Percentiles rank a stretch among this genome's conserved stretches.
These are phyloP conservation scores for Elmis aenea DNA, from an alignment of 2,888 invertebrate species.

Conservation along the genomic window DNA sequence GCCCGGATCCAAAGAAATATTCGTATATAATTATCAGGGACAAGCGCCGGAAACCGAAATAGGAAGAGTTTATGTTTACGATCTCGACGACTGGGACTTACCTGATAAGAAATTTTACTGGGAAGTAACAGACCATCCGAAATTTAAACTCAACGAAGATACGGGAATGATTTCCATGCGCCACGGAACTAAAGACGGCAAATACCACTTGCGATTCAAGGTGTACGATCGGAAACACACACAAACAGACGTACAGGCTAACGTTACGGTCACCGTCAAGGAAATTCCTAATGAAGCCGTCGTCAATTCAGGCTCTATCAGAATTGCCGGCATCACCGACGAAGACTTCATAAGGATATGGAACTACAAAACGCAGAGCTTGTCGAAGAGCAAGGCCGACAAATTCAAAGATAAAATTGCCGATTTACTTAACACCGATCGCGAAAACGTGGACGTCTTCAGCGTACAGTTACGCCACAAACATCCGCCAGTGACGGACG, in stretches of 20 bases:
- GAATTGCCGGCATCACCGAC: constrained; percentile 89
- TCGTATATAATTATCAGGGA: constrained; percentile 94
- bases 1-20: constrained; percentile 93
- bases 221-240: constrained; percentile 94
- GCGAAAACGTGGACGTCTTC: constrained; percentile 92
- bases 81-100: constrained; percentile 97
- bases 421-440: constrained; percentile 76
- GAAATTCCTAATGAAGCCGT: constrained; percentile 95
- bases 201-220: constrained; percentile 73
- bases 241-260: constrained; percentile 92
- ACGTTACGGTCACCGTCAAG: constrained; percentile 90
- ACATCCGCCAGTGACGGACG: constrained; percentile 84
- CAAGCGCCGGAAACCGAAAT: constrained; percentile 84
- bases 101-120: constrained; percentile 97
- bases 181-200: constrained; percentile 85
- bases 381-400: constrained; percentile 83
- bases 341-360: constrained; percentile 94
- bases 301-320: constrained; percentile 88
- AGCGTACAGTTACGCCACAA: constrained; percentile 87
- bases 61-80: constrained; percentile 94
- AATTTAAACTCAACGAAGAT: constrained; percentile 84
- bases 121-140: constrained; percentile 80
- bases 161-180: constrained; percentile 95
- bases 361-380: constrained; percentile 83
- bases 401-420: constrained; percentile 84